These are phyloP conservation scores for Cathartes aura DNA, from an alignment of 2,113 vertebrate genomes.

Conservation along the genomic window DNA sequence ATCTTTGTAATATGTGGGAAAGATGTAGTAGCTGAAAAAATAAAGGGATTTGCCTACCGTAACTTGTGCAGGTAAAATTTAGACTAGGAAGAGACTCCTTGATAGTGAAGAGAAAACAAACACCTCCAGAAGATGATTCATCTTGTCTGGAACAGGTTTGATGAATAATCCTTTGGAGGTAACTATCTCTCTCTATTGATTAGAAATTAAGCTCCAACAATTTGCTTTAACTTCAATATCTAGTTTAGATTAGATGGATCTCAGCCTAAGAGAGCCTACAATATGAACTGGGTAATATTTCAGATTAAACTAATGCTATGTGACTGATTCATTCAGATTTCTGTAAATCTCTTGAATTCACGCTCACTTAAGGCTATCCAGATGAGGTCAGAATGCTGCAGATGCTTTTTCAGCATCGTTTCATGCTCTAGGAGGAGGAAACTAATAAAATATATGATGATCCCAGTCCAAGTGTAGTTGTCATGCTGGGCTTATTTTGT, in stretches of 20 bases:
- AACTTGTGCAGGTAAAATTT: background rate
- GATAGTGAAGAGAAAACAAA: background rate
- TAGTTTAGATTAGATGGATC: background rate
- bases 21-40: background rate
- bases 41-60: background rate
- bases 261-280: background rate
- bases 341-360: background rate
- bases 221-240: background rate
- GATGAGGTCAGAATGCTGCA: background rate
- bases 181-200: background rate
- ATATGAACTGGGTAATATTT: background rate
- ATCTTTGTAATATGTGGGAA: background rate
- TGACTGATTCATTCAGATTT: background rate
- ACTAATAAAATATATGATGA: background rate
- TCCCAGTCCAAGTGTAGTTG: background rate
- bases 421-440: background rate
- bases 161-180: background rate
- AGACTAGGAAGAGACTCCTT: background rate
- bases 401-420: background rate
- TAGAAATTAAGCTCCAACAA: background rate
- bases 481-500: background rate
- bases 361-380: background rate
- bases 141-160: background rate
- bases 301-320: background rate
- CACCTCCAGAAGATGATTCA: background rate